phyloP scores from a whole-genome alignment of 2,797 vertebrate genomes.

The Alauda arvensis region DNA sequence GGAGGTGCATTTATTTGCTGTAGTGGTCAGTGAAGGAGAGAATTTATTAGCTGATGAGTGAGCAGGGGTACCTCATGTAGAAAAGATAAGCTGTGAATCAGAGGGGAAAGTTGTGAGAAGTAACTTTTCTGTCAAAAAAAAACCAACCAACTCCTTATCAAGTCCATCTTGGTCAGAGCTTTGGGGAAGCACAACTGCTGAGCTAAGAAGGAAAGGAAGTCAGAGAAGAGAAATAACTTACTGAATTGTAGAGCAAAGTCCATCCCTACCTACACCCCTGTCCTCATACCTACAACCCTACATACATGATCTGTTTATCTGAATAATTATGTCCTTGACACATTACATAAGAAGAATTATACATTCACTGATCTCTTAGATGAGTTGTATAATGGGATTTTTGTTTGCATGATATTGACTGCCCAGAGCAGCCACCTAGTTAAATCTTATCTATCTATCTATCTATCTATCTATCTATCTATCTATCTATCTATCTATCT shows the following conservation, averaged over 20 bases:
- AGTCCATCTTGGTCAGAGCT: background rate
- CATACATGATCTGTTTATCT: background rate
- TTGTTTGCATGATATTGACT: background rate
- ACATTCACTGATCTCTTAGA: background rate
- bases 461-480: too few relatives aligned
- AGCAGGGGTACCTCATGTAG: background rate
- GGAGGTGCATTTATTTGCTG: background rate
- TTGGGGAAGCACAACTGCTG: background rate
- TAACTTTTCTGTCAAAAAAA: background rate
- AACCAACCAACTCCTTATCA: background rate
- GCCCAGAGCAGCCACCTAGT: background rate
- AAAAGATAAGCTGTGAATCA: background rate
- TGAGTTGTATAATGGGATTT: background rate
- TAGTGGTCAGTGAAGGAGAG: background rate
- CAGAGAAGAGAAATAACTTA: background rate
- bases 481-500: too few relatives aligned
- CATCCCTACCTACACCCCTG: background rate
- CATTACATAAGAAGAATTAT: background rate
- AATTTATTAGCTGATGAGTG: slow-evolving; percentile 6
- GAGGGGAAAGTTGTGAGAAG: background rate
- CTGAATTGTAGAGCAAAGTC: background rate
- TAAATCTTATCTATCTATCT: background rate
- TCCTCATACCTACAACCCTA: background rate
- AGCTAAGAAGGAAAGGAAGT: background rate
- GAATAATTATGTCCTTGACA: background rate